Percentiles rank a stretch among this genome's conserved stretches.
Conservation (phyloP, 2,797 vertebrate genomes). For the Gallinago solitaria region DNA sequence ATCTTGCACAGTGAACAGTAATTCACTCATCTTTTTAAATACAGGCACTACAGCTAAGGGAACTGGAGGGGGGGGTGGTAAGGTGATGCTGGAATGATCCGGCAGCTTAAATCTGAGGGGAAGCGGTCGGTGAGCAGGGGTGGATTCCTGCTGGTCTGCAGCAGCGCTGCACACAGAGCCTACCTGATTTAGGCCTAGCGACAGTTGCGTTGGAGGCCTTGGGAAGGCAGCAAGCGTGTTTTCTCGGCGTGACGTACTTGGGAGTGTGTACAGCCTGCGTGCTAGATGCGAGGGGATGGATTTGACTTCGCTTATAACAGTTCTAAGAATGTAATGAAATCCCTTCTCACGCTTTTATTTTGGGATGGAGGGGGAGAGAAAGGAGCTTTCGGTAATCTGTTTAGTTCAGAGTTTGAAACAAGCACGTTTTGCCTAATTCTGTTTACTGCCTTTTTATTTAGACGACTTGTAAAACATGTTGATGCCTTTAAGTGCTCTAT, state of each 20-base stretch:
- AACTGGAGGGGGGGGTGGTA: not conserved
- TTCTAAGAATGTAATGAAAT: slow-evolving; percentile 60
- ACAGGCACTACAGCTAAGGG: not conserved
- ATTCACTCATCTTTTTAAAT: not conserved
- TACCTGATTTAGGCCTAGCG: slow-evolving; percentile 34
- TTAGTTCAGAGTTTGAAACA: not conserved
- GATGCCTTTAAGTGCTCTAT: slow-evolving; percentile 29
- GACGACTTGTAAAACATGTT: not conserved
- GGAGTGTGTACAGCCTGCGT: slow-evolving; percentile 65
- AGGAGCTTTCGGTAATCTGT: not conserved
- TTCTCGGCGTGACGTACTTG: slow-evolving; percentile 64
- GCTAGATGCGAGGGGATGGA: slow-evolving; percentile 48
- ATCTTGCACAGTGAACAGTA: not conserved
- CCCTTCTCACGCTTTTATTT: slow-evolving; percentile 52
- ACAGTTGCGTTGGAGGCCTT: slow-evolving; percentile 66
- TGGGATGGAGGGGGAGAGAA: slow-evolving; percentile 33
- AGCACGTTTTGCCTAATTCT: not conserved
- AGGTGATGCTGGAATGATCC: slow-evolving; percentile 34
- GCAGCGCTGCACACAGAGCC: slow-evolving; percentile 22
- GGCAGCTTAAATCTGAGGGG: slow-evolving; percentile 26
- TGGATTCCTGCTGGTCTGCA: slow-evolving; percentile 27
- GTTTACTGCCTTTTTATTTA: slow-evolving; percentile 10
- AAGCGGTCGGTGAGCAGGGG: not conserved
- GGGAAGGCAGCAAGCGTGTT: slow-evolving; percentile 64
- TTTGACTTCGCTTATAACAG: slow-evolving; percentile 56